Evolutionary conservation across 2,113 vertebrate species (phyloP).

Genomic region (Falco punctatus): DNA sequence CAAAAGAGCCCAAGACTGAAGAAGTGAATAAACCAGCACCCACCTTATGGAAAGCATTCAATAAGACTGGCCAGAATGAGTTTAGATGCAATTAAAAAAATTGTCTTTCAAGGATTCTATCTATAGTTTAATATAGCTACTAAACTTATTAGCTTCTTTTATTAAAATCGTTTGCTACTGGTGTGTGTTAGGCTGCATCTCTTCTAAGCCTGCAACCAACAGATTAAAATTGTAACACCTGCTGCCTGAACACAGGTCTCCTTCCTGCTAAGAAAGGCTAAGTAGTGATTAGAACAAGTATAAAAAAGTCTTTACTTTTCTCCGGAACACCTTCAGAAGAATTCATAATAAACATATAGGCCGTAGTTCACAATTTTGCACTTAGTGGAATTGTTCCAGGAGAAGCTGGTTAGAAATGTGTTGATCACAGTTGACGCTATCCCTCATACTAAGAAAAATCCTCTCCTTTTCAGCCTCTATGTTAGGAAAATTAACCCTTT

Average conservation of each 20-base stretch:
- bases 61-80: background rate
- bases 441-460: background rate
- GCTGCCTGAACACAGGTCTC: background rate
- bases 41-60: background rate
- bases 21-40: background rate
- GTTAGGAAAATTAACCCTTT: conserved; percentile 23
- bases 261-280: background rate
- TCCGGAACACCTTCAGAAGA: background rate
- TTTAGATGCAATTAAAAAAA: background rate
- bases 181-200: background rate
- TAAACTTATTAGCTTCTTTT: background rate
- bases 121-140: background rate
- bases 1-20: background rate
- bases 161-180: background rate
- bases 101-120: background rate
- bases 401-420: background rate
- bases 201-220: background rate
- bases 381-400: background rate
- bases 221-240: background rate
- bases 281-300: background rate
- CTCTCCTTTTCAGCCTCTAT: background rate
- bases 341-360: background rate
- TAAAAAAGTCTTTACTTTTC: background rate
- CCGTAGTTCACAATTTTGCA: background rate
- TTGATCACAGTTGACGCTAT: background rate